phyloP scores from a whole-genome alignment of 1,140 invertebrate species.

The Drosophila sp. region DNA sequence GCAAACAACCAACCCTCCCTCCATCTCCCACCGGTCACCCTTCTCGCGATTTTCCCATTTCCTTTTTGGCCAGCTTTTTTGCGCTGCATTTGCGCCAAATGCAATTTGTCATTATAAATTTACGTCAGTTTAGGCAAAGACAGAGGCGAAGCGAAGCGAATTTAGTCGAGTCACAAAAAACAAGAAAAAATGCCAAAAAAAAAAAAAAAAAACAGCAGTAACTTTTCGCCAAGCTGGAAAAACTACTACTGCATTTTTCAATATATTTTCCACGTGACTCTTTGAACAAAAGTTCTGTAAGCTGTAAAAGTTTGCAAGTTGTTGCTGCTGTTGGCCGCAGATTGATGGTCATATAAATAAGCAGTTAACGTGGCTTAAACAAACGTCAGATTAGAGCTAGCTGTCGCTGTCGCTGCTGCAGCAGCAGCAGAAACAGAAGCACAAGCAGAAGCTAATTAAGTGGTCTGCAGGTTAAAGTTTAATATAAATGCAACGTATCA shows the following conservation, averaged over 20 bases:
- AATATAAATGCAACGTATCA: slow-evolving; percentile 75
- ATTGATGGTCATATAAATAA: slow-evolving; percentile 80
- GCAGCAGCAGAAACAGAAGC: slow-evolving; percentile 45
- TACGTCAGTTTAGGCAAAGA: slow-evolving; percentile 81
- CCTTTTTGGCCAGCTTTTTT: slow-evolving; percentile 29
- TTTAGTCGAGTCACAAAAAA: slow-evolving; percentile 23
- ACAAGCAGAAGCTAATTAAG: slow-evolving; percentile 70
- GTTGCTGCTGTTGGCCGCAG: slow-evolving; percentile 53
- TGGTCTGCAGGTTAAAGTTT: slow-evolving; percentile 74
- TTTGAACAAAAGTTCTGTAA: slow-evolving; percentile 49
- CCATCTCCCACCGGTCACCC: not conserved
- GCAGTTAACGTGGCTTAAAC: slow-evolving; percentile 70
- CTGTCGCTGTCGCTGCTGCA: slow-evolving; percentile 10
- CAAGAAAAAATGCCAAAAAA: slow-evolving; percentile 3
- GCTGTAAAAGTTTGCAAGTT: slow-evolving; percentile 28
- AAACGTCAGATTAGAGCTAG: slow-evolving; percentile 33
- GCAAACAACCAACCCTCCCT: slow-evolving; percentile 20
- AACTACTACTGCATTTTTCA: slow-evolving; percentile 70
- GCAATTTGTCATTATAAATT: slow-evolving; percentile 83
- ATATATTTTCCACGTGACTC: slow-evolving; percentile 72
- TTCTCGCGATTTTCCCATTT: slow-evolving; percentile 5
- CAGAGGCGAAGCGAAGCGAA: slow-evolving; percentile 53
- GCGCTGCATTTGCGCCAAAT: slow-evolving; percentile 73
- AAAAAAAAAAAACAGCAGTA: slow-evolving; percentile 22
- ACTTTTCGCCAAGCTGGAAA: slow-evolving; percentile 34